Percentiles rank a stretch among this genome's conserved stretches.
These are phyloP conservation scores for Porites divaricata DNA, from an alignment of 92 coral and sea anemone genomes.

Conservation along the genomic window DNA sequence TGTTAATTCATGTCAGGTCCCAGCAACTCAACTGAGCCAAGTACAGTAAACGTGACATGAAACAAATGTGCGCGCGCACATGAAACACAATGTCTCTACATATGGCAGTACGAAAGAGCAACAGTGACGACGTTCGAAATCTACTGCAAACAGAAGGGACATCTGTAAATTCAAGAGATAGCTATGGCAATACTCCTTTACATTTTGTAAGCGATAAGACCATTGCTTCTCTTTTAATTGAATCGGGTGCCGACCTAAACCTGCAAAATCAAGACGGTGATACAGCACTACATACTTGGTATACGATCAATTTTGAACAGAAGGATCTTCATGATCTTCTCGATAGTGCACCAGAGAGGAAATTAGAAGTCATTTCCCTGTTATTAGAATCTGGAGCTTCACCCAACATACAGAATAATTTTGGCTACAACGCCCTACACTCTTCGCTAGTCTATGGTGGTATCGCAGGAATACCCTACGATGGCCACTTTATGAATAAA, in stretches of 20 bases:
- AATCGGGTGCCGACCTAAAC: slow-evolving; percentile 43
- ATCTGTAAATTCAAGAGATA: slow-evolving; percentile 51
- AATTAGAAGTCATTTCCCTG: slow-evolving; percentile 21
- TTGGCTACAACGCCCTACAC: slow-evolving; percentile 42
- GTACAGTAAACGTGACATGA: no score
- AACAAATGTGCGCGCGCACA: not conserved
- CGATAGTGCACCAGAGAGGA: not conserved
- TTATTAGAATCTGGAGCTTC: slow-evolving; percentile 57
- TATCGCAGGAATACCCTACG: slow-evolving; percentile 34
- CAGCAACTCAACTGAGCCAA: not conserved
- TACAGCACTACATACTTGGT: slow-evolving; percentile 26
- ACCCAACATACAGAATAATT: slow-evolving; percentile 47
- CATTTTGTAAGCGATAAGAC: slow-evolving; percentile 31
- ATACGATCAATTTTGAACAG: not conserved
- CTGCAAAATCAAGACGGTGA: slow-evolving; percentile 47
- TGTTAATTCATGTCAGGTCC: not conserved
- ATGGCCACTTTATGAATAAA: not conserved
- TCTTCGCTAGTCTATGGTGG: slow-evolving; percentile 48
- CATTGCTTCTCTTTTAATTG: slow-evolving; percentile 27
- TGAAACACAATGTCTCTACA: not conserved
- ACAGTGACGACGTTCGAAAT: not conserved
- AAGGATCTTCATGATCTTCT: not conserved
- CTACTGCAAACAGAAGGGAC: not conserved
- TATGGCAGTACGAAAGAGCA: not conserved
- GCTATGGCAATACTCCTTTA: slow-evolving; percentile 40